A percentile compares a stretch with the other conserved stretches of the same genome.
These are phyloP conservation scores for Eleginops maclovinus DNA, from an alignment of 2,113 vertebrate genomes.

Conservation along the genomic window DNA sequence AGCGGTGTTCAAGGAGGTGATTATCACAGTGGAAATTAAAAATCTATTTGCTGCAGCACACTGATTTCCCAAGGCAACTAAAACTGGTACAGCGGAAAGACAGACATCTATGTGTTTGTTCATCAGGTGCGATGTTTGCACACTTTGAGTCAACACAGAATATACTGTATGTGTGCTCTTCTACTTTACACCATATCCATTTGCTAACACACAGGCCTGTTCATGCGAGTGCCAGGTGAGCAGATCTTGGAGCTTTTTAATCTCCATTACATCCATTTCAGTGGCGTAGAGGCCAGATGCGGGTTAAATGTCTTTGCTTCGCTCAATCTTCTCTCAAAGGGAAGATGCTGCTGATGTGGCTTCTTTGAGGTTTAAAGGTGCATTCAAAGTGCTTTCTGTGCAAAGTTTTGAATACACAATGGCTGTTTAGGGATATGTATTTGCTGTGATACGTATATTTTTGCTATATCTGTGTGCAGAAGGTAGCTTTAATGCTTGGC, in stretches of 20 bases:
- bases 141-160: conserved; percentile 48
- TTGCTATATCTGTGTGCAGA: conserved; percentile 23
- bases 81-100: conserved; percentile 28
- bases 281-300: conserved; percentile 30
- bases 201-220: conserved; percentile 27
- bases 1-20: conserved; percentile 23
- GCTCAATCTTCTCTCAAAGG: conserved; percentile 57
- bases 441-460: conserved; percentile 46
- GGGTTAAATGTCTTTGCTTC: conserved; percentile 49
- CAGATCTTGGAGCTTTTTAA: conserved; percentile 65
- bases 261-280: conserved; percentile 53
- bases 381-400: conserved; percentile 64
- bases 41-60: conserved; percentile 38
- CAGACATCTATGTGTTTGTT: conserved; percentile 25
- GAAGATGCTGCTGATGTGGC: conserved; percentile 71
- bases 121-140: conserved; percentile 58
- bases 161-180: conserved; percentile 19
- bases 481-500: conserved; percentile 9
- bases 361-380: conserved; percentile 50
- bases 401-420: conserved; percentile 47
- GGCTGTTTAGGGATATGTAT: conserved; percentile 54
- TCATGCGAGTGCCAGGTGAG: conserved; percentile 61
- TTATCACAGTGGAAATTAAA: conserved; percentile 45
- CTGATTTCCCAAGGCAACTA: conserved; percentile 46
- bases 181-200: conserved; percentile 27